Evolutionary conservation across 2,113 vertebrate species (phyloP).

Genomic region (Halcyon senegalensis): DNA sequence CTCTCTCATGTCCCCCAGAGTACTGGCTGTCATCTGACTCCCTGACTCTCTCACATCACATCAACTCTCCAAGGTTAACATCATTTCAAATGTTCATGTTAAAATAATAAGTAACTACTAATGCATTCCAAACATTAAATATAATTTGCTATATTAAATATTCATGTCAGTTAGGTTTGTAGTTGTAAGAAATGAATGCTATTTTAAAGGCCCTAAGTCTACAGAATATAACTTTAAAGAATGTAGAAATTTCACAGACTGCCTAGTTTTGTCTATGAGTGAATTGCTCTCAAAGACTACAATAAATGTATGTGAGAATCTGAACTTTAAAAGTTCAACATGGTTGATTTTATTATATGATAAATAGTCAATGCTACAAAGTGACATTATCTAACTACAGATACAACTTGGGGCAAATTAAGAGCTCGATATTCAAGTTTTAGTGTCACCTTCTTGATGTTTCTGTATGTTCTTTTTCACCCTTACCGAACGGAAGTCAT

Average conservation of each 20-base stretch:
- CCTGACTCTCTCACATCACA: neutral
- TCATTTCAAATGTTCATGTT: neutral
- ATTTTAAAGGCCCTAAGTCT: neutral
- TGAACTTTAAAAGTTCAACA: neutral
- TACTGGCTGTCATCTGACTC: neutral
- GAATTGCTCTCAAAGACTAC: neutral
- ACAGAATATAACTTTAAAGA: neutral
- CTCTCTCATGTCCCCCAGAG: rapidly evolving
- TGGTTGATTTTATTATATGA: neutral
- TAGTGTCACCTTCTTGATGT: neutral
- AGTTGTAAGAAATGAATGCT: neutral
- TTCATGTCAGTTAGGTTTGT: neutral
- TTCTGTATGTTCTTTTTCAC: neutral
- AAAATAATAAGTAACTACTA: neutral
- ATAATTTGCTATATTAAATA: neutral
- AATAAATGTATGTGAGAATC: neutral
- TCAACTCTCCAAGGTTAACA: neutral
- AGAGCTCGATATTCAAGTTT: neutral
- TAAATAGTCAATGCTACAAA: neutral
- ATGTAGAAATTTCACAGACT: neutral
- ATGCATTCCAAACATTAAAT: neutral
- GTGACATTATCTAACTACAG: neutral
- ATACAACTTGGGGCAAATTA: neutral
- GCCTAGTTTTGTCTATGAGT: neutral
- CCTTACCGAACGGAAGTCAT: neutral